Conservation (phyloP, 1,140 invertebrate species). For the Tribolium castaneum region DNA sequence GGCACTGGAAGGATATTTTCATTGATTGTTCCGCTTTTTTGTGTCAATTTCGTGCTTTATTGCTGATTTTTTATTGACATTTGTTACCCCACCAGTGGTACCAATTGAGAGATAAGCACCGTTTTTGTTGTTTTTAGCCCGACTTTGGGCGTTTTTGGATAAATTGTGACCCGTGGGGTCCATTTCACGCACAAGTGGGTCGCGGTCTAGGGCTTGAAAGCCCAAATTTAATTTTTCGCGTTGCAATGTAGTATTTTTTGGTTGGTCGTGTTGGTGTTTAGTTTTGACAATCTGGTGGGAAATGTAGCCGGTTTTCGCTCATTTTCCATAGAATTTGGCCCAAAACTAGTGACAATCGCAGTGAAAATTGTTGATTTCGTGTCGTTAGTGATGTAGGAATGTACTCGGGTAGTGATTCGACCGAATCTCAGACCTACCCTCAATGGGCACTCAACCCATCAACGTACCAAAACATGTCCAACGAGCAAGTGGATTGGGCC, state of each 20-base stretch:
- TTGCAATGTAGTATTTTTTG: not conserved
- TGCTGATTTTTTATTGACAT: not conserved
- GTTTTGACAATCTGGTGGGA: not conserved
- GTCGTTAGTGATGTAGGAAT: slow-evolving; percentile 44
- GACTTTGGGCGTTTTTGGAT: not conserved
- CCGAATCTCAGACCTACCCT: slow-evolving; percentile 69
- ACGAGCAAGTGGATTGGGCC: slow-evolving; percentile 91
- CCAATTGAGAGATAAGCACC: not conserved
- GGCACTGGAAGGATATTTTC: not conserved
- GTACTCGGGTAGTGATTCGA: slow-evolving; percentile 61
- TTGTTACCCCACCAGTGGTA: not conserved
- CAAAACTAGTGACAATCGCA: not conserved
- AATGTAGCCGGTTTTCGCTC: not conserved
- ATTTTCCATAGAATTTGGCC: not conserved
- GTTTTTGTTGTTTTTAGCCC: not conserved
- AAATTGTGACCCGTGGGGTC: not conserved
- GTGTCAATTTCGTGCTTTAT: not conserved
- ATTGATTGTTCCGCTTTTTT: not conserved
- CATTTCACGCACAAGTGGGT: not conserved
- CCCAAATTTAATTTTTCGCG: not conserved
- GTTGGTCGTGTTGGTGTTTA: not conserved
- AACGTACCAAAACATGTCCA: slow-evolving; percentile 67
- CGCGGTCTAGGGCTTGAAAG: not conserved
- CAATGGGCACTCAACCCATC: slow-evolving; percentile 81
- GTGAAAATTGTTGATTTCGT: not conserved